Conservation (phyloP, 2,888 invertebrate genomes). For the Stegophylla sp. region DNA sequence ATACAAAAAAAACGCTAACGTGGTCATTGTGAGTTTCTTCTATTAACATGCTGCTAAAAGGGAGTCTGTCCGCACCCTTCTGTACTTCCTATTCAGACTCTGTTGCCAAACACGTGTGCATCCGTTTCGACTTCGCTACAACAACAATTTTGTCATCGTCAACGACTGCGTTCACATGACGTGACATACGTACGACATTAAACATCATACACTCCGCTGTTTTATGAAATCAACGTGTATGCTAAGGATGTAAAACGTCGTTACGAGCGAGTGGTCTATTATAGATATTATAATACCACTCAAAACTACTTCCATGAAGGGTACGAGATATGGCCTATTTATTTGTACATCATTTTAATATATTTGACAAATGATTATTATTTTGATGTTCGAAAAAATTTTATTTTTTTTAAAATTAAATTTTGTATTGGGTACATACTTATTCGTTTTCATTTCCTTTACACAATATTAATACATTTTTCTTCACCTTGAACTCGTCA, state of each 20-base stretch:
- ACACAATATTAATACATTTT: too few relatives aligned
- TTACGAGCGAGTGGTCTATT: too few relatives aligned
- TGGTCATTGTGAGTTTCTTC: slow-evolving; percentile 26
- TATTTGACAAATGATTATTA: too few relatives aligned
- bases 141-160: not conserved
- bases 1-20: not conserved
- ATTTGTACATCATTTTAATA: too few relatives aligned
- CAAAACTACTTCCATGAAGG: too few relatives aligned
- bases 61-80: slow-evolving; percentile 22
- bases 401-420: too few relatives aligned
- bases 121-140: slow-evolving; percentile 11
- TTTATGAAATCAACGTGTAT: not conserved
- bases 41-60: not conserved
- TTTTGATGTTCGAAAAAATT: too few relatives aligned
- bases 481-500: too few relatives aligned
- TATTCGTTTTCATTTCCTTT: too few relatives aligned
- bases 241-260: not conserved
- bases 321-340: too few relatives aligned
- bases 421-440: too few relatives aligned
- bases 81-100: slow-evolving; percentile 13
- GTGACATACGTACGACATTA: not conserved
- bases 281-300: too few relatives aligned
- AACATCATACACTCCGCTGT: not conserved
- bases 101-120: slow-evolving; percentile 21
- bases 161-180: not conserved